Evolutionary conservation across 2,888 invertebrate species (phyloP).

Genomic region (Corythucha ciliata): DNA sequence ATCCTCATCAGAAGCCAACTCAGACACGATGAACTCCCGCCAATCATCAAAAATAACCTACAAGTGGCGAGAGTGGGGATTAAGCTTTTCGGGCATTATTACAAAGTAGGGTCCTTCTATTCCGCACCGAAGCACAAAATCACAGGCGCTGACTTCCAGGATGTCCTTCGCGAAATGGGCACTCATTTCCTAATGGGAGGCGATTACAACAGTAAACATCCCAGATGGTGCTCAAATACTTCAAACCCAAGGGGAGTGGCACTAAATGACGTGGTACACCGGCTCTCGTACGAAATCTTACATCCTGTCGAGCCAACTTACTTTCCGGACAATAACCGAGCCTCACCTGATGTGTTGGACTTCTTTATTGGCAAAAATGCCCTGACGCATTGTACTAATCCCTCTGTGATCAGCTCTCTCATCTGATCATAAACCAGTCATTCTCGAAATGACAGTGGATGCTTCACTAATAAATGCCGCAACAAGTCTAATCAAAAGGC

Average conservation of each 20-base stretch:
- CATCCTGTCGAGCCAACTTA: slow-evolving; percentile 13
- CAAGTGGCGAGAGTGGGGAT: background rate
- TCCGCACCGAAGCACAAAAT: slow-evolving; percentile 8
- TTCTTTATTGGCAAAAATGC: slow-evolving; percentile 11
- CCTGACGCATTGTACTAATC: background rate
- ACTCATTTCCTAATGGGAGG: slow-evolving; percentile 7
- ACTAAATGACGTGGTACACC: slow-evolving; percentile 2
- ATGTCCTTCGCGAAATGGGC: slow-evolving; percentile 1
- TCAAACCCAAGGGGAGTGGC: background rate
- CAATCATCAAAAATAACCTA: slow-evolving; percentile 3
- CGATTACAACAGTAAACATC: slow-evolving; percentile 8
- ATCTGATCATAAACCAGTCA: slow-evolving; percentile 16
- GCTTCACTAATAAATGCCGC: background rate
- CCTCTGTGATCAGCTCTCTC: too few relatives aligned
- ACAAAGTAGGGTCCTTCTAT: slow-evolving; percentile 6
- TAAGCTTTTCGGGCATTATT: background rate
- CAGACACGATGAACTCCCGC: background rate
- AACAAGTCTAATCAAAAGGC: slow-evolving; percentile 3
- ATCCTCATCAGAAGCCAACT: background rate
- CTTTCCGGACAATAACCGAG: slow-evolving; percentile 4
- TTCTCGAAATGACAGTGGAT: slow-evolving; percentile 12
- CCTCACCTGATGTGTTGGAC: slow-evolving; percentile 7
- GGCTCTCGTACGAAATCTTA: slow-evolving; percentile 4
- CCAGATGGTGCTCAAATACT: slow-evolving; percentile 2
- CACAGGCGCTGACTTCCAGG: background rate